Percentiles rank a stretch among this genome's conserved stretches.
These are phyloP conservation scores for Agonum fuliginosum DNA, from an alignment of 2,888 invertebrate genomes.

Conservation along the genomic window DNA sequence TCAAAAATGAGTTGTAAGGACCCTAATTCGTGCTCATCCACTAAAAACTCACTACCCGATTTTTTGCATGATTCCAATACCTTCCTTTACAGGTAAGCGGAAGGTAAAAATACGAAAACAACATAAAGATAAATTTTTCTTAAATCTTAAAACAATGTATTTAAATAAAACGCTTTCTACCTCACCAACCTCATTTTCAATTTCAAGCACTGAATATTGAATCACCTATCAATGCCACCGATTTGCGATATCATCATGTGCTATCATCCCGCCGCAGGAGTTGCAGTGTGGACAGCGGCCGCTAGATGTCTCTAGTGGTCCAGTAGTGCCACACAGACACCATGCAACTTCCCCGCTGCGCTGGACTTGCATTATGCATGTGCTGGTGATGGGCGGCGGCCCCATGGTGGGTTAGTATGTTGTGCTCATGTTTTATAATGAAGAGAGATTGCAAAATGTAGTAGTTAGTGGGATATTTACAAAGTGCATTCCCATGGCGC, in stretches of 20 bases:
- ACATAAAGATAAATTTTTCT: too few relatives aligned
- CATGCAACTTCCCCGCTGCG: constrained; percentile 16
- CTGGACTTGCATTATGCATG: constrained; percentile 29
- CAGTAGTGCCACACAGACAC: constrained; percentile 1
- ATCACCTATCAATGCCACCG: neutral
- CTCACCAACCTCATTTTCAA: too few relatives aligned
- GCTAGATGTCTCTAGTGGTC: constrained; percentile 40
- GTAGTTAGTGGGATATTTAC: too few relatives aligned
- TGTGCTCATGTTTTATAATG: neutral
- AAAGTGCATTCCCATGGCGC: too few relatives aligned
- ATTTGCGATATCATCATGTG: neutral
- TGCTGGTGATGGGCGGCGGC: neutral
- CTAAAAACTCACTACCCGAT: too few relatives aligned
- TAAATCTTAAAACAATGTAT: too few relatives aligned
- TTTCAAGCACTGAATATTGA: neutral
- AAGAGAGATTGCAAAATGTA: neutral
- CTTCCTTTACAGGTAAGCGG: too few relatives aligned
- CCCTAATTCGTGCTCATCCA: too few relatives aligned
- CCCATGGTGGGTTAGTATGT: neutral
- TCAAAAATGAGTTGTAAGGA: too few relatives aligned
- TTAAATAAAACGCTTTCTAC: too few relatives aligned
- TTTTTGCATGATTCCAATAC: too few relatives aligned
- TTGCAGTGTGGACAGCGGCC: constrained; percentile 7
- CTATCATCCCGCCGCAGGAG: neutral
- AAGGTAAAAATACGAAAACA: too few relatives aligned